Conservation (phyloP, 2,113 vertebrate species). For the Mastomys coucha region DNA sequence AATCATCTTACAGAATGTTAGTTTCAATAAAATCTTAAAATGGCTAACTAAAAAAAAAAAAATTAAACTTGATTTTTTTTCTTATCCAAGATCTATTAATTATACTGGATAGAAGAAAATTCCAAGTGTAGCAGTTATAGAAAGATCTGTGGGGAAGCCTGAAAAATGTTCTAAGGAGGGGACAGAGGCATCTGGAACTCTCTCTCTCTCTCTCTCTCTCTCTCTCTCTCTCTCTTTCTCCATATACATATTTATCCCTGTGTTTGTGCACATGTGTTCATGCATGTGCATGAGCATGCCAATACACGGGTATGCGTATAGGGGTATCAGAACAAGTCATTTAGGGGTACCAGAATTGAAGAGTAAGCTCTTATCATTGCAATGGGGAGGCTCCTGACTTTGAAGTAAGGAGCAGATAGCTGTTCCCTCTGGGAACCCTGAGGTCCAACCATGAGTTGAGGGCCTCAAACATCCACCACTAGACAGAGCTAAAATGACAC, state of each 20-base stretch:
- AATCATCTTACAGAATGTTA: slow-evolving; percentile 82
- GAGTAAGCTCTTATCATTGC: background rate
- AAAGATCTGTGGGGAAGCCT: background rate
- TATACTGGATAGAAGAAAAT: slow-evolving; percentile 9
- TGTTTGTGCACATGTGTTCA: background rate
- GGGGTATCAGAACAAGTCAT: background rate
- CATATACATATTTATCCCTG: too few relatives aligned
- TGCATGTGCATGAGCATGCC: background rate
- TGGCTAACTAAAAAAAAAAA: slow-evolving; percentile 14
- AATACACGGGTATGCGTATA: background rate
- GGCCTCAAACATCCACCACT: background rate
- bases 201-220: background rate
- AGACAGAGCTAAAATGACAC: background rate
- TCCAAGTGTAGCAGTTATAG: background rate
- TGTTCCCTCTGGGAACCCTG: background rate
- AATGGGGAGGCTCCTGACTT: background rate
- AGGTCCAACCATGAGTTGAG: background rate
- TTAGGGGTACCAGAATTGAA: background rate
- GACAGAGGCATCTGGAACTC: background rate
- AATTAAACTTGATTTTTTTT: slow-evolving; percentile 16
- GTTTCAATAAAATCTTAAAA: slow-evolving; percentile 87
- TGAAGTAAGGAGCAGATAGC: background rate
- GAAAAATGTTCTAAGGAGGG: background rate
- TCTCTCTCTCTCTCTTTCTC: background rate
- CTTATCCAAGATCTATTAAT: background rate